A percentile compares a stretch with the other conserved stretches of the same genome.
These are phyloP conservation scores for Chamaetylas fuelleborni DNA, from an alignment of 2,113 vertebrate species.

Conservation along the genomic window DNA sequence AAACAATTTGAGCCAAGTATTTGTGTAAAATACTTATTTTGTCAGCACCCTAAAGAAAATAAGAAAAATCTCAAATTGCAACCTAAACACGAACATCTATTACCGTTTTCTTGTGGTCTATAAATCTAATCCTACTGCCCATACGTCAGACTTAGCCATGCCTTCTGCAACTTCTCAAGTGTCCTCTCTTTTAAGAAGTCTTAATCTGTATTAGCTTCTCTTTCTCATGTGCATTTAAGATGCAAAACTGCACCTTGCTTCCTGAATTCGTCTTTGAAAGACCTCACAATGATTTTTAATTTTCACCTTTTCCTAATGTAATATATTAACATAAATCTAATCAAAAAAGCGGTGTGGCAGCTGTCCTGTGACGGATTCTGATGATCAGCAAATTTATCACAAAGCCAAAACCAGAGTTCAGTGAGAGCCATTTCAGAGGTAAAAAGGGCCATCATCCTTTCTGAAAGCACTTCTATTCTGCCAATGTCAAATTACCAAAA, in stretches of 20 bases:
- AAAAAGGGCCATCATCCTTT: not conserved
- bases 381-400: not conserved
- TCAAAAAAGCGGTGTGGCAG: not conserved
- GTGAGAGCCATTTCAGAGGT: not conserved
- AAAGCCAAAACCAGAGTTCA: not conserved
- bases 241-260: not conserved
- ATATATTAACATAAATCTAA: not conserved
- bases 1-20: slow-evolving; percentile 17
- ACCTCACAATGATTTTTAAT: not conserved
- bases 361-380: not conserved
- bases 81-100: not conserved
- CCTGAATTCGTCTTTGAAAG: not conserved
- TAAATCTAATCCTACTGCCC: slow-evolving; percentile 1
- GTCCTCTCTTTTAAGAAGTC: not conserved
- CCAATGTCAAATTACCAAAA: not conserved
- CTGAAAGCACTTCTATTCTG: not conserved
- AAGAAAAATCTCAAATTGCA: slow-evolving; percentile 50
- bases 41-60: slow-evolving; percentile 36
- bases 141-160: not conserved
- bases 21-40: slow-evolving; percentile 34
- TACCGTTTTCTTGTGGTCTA: not conserved
- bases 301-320: not conserved
- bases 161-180: not conserved
- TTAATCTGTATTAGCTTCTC: not conserved
- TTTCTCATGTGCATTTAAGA: not conserved